phyloP scores from a whole-genome alignment of 2,888 invertebrate genomes.

The Sinodicranocentrus sp. region DNA sequence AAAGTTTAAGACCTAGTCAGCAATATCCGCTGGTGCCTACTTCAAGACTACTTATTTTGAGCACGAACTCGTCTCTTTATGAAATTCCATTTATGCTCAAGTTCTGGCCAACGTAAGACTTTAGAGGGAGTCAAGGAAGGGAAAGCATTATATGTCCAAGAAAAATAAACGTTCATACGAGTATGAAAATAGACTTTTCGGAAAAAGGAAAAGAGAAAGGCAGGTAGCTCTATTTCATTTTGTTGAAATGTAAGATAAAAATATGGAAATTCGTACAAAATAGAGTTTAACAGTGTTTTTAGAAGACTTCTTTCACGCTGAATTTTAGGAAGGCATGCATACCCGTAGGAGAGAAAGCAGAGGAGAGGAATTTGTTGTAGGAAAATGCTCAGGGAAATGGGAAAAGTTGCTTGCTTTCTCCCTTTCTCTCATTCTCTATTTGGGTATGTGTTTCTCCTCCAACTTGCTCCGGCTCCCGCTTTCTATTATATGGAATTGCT shows the following conservation, averaged over 20 bases:
- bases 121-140: too few relatives aligned
- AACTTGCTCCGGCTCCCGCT: too few relatives aligned
- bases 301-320: too few relatives aligned
- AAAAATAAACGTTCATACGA: too few relatives aligned
- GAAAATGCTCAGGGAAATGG: conserved; percentile 49
- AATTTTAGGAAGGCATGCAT: background rate
- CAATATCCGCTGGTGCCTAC: conserved; percentile 6
- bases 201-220: background rate
- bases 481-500: too few relatives aligned
- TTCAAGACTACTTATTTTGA: background rate
- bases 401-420: conserved; percentile 59
- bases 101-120: too few relatives aligned
- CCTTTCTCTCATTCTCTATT: too few relatives aligned
- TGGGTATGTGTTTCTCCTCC: too few relatives aligned
- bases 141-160: too few relatives aligned
- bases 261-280: conserved; percentile 17
- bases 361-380: background rate
- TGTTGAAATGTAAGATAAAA: conserved; percentile 23
- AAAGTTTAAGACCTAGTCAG: conserved; percentile 41
- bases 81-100: too few relatives aligned
- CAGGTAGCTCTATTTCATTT: conserved; percentile 7
- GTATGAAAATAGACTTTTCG: too few relatives aligned
- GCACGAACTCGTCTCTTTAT: too few relatives aligned
- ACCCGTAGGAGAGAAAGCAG: conserved; percentile 25
- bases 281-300: background rate